Evolutionary conservation across 2,113 vertebrate species (phyloP).

Genomic region (Cebus imitator): DNA sequence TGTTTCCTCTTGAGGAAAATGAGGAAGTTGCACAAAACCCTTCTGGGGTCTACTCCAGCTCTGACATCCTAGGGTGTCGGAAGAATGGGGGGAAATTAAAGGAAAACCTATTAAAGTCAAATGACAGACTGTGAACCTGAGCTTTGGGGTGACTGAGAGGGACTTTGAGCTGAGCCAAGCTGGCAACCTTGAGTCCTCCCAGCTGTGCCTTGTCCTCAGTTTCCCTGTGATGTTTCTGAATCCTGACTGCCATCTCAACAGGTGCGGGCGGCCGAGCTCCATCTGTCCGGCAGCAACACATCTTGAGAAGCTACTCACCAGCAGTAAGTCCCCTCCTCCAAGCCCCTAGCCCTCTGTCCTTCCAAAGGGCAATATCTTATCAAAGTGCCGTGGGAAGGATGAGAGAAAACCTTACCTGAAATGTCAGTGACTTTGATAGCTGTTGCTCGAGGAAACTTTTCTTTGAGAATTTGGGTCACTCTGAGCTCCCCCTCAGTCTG

Average conservation of each 20-base stretch:
- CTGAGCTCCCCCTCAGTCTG: constrained; percentile 89
- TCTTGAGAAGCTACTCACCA: neutral
- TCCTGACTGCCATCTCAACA: neutral
- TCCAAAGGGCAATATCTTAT: neutral
- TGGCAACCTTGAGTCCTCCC: neutral
- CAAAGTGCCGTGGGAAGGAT: neutral
- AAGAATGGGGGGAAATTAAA: neutral
- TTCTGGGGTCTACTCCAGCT: neutral
- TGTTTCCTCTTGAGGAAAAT: neutral
- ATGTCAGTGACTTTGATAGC: constrained; percentile 93
- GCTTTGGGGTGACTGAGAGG: neutral
- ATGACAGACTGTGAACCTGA: neutral
- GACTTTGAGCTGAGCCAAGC: neutral
- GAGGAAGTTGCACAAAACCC: neutral
- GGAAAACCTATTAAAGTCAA: neutral
- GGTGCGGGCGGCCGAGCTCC: neutral
- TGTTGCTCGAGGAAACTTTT: constrained; percentile 91
- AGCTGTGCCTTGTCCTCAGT: neutral
- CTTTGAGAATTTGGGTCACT: constrained; percentile 85
- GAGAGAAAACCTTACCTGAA: constrained; percentile 85
- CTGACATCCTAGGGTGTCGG: neutral
- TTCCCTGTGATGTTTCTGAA: neutral
- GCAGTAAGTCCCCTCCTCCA: neutral
- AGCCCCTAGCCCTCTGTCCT: neutral
- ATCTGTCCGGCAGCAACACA: neutral